Percentiles rank a stretch among this genome's conserved stretches.
phyloP scores from a whole-genome alignment of 2,797 vertebrate species.

The Fistularia tabacaria region DNA sequence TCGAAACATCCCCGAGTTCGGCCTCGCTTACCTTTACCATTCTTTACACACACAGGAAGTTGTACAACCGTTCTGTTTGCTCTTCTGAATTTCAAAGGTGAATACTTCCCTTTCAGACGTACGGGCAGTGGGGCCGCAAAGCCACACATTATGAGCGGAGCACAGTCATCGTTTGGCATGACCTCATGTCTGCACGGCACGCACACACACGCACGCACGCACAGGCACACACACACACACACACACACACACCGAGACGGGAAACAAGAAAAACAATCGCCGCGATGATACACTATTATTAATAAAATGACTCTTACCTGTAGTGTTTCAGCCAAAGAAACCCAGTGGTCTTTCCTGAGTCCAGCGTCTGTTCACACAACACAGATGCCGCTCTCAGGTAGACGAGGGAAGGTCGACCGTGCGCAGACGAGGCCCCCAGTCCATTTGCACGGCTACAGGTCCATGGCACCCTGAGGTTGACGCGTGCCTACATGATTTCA shows the following conservation, averaged over 20 bases:
- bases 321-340: slow-evolving; percentile 18
- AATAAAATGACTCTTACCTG: slow-evolving; percentile 33
- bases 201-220: slow-evolving; percentile 10
- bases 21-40: too few species aligned
- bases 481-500: slow-evolving; percentile 39
- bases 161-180: slow-evolving; percentile 42
- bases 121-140: slow-evolving; percentile 21
- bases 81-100: slow-evolving; percentile 36
- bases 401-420: slow-evolving; percentile 36
- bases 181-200: slow-evolving; percentile 55
- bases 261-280: neutral
- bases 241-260: slow-evolving; percentile 4
- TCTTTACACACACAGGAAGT: slow-evolving; percentile 20
- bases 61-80: slow-evolving; percentile 34
- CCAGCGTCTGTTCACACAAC: neutral
- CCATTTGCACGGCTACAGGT: slow-evolving; percentile 39
- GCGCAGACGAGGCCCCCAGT: slow-evolving; percentile 43
- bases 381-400: slow-evolving; percentile 33
- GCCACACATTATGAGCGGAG: slow-evolving; percentile 26
- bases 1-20: too few species aligned
- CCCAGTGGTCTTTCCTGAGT: slow-evolving; percentile 8
- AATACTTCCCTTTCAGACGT: slow-evolving; percentile 47
- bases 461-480: slow-evolving; percentile 16
- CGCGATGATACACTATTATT: too few species aligned
- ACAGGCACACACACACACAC: slow-evolving; percentile 8